phyloP scores from a whole-genome alignment of 2,113 vertebrate species.

The Phrynosoma platyrhinos region DNA sequence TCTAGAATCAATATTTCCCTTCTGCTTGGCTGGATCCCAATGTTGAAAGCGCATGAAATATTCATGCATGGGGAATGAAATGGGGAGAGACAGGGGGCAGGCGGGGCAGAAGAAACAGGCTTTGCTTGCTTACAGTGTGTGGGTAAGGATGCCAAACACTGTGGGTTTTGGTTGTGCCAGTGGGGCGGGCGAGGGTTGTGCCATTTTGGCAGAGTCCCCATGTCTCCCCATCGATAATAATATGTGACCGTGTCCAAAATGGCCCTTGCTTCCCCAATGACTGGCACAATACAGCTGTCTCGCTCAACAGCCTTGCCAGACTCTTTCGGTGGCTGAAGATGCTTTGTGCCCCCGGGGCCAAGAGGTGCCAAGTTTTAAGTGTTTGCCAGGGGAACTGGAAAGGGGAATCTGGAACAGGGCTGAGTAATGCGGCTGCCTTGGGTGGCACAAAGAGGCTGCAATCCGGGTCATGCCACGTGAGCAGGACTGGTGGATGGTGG shows the following conservation, averaged over 20 bases:
- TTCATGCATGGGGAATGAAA: not conserved
- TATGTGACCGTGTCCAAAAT: too few relatives aligned
- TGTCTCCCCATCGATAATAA: too few relatives aligned
- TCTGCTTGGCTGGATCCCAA: constrained; percentile 7
- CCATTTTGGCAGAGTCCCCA: too few relatives aligned
- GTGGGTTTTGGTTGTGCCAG: too few relatives aligned
- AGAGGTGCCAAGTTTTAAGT: not conserved
- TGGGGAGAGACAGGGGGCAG: not conserved
- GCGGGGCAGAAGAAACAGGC: not conserved
- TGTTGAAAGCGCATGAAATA: not conserved
- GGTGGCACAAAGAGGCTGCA: not conserved
- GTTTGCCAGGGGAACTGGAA: not conserved
- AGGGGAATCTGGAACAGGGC: not conserved
- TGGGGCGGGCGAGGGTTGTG: too few relatives aligned
- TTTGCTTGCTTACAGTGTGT: not conserved
- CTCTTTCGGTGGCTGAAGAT: not conserved
- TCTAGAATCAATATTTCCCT: constrained; percentile 19
- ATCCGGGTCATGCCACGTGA: not conserved
- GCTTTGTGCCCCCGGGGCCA: not conserved
- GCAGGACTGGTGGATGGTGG: too few relatives aligned
- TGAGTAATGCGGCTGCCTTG: rapidly evolving
- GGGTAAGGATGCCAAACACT: not conserved
- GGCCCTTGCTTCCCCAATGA: too few relatives aligned
- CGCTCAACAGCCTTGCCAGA: not conserved
- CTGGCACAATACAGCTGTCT: too few relatives aligned